A percentile compares a stretch with the other conserved stretches of the same genome.
These are phyloP conservation scores for Orchestia grillus DNA, from an alignment of 1,140 invertebrate genomes.

Conservation along the genomic window DNA sequence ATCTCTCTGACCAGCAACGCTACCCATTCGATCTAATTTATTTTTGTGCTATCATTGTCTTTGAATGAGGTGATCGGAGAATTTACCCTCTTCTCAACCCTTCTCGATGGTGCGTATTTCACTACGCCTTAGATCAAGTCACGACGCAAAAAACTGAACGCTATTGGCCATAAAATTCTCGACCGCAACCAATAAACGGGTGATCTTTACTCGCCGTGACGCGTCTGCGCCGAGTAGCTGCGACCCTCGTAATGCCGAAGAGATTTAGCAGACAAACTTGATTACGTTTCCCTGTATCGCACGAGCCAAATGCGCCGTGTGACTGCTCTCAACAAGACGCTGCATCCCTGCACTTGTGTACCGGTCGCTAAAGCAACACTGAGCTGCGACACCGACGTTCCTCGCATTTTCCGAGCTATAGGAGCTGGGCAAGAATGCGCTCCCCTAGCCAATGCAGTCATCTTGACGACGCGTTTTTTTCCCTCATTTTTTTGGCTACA, in stretches of 20 bases:
- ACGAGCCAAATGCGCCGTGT: background rate
- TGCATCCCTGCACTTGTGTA: constrained; percentile 9
- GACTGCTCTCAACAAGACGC: constrained; percentile 16
- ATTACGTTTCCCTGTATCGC: background rate
- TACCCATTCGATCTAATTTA: background rate
- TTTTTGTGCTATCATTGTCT: background rate
- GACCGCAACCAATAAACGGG: background rate
- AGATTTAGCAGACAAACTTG: constrained; percentile 46
- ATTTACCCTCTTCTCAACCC: background rate
- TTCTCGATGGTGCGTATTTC: background rate
- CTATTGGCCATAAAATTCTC: constrained; percentile 7
- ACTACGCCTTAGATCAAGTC: background rate
- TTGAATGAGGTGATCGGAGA: background rate
- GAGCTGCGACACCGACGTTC: background rate
- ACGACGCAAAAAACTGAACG: background rate
- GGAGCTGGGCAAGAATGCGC: constrained; percentile 21
- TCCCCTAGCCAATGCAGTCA: constrained; percentile 27
- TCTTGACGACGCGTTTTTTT: constrained; percentile 4
- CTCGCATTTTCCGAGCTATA: constrained; percentile 38
- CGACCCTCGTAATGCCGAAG: constrained; percentile 28
- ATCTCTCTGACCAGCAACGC: background rate
- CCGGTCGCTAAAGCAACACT: background rate
- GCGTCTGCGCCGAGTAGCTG: background rate
- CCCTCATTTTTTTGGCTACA: background rate
- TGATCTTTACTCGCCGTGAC: constrained; percentile 3